These are phyloP conservation scores for Noctua fimbriata DNA, from an alignment of 2,888 invertebrate genomes.

Conservation along the genomic window DNA sequence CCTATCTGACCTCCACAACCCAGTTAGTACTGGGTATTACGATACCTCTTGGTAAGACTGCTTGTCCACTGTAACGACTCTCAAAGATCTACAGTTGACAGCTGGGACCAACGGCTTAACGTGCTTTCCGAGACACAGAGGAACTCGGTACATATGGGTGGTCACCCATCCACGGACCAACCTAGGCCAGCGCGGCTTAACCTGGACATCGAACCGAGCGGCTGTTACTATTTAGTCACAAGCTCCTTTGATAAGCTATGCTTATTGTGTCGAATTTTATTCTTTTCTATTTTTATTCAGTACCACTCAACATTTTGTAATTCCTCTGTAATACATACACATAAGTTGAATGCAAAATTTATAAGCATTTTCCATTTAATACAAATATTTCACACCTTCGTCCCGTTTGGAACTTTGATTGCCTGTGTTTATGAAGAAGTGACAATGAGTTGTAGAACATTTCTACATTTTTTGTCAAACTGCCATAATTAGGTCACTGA, in stretches of 20 bases:
- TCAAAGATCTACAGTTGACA: background rate
- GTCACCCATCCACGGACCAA: background rate
- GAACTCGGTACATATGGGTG: background rate
- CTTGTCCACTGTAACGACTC: background rate
- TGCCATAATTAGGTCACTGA: constrained; percentile 51
- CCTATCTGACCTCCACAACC: background rate
- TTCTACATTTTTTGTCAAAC: constrained; percentile 41
- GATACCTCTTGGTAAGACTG: background rate
- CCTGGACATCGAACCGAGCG: background rate
- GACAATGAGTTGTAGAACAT: constrained; percentile 8
- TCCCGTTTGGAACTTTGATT: constrained; percentile 29
- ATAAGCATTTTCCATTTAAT: background rate
- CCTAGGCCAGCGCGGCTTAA: background rate
- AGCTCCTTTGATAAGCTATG: background rate
- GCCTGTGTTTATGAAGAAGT: constrained; percentile 1
- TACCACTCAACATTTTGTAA: background rate
- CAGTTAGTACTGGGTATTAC: background rate
- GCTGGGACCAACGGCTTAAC: background rate
- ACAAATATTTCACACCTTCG: background rate
- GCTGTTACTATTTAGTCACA: background rate
- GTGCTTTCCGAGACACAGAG: background rate
- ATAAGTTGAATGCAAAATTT: background rate
- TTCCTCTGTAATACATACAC: background rate
- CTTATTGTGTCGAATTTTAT: background rate
- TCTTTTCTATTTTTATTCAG: background rate